phyloP scores from a whole-genome alignment of 2,113 vertebrate species.

The Micronycteris hirsuta region DNA sequence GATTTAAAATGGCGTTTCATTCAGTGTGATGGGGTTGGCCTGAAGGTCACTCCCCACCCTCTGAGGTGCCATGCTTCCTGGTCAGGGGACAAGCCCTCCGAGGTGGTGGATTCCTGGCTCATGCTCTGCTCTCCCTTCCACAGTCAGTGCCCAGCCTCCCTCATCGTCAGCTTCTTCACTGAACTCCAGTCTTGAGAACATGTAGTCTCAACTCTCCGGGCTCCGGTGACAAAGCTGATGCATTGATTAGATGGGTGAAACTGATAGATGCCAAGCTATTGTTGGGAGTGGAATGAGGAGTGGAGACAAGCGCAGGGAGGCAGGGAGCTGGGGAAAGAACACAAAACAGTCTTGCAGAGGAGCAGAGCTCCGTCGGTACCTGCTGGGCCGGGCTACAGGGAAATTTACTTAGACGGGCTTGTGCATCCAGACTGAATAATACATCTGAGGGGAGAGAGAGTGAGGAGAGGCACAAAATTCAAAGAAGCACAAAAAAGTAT shows the following conservation, averaged over 20 bases:
- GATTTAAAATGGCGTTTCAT: neutral
- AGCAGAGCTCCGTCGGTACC: neutral
- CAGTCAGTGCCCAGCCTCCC: neutral
- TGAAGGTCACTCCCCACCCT: neutral
- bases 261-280: slow-evolving; percentile 34
- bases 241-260: slow-evolving; percentile 39
- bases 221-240: slow-evolving; percentile 34
- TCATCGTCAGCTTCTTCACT: neutral
- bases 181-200: slow-evolving; percentile 25
- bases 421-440: neutral
- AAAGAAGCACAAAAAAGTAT: neutral
- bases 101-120: neutral
- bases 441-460: neutral
- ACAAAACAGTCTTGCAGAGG: neutral
- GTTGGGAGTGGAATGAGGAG: neutral
- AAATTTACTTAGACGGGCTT: neutral
- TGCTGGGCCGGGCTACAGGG: neutral
- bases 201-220: neutral
- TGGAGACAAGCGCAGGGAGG: neutral
- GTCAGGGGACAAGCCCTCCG: neutral
- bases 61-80: neutral
- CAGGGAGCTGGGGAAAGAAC: neutral
- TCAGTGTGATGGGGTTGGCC: neutral
- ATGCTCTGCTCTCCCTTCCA: neutral
- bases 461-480: neutral